These are phyloP conservation scores for Drosophila diplacantha DNA, from an alignment of 2,888 invertebrate species.

Conservation along the genomic window DNA sequence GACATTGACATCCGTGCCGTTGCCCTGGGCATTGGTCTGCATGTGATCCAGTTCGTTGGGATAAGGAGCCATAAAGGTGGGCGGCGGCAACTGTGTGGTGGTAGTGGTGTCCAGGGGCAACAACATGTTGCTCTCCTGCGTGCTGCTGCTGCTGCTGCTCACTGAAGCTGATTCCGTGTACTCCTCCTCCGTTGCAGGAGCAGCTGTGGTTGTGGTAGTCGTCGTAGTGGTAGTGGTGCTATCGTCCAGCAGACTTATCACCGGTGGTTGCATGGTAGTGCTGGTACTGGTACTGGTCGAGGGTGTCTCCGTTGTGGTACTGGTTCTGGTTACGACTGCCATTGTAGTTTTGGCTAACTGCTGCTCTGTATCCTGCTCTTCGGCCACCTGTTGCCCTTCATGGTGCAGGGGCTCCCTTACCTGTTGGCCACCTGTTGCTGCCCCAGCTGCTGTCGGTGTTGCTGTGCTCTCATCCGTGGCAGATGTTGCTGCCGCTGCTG, in stretches of 20 bases:
- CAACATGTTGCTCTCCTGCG: slow-evolving; percentile 45
- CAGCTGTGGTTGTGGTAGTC: slow-evolving; percentile 42
- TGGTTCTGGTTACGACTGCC: slow-evolving; percentile 37
- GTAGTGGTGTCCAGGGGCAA: slow-evolving; percentile 38
- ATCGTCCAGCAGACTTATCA: slow-evolving; percentile 65
- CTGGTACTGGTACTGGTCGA: slow-evolving; percentile 44
- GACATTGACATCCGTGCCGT: slow-evolving; percentile 81
- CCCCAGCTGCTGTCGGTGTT: slow-evolving; percentile 19
- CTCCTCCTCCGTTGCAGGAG: slow-evolving; percentile 48
- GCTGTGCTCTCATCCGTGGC: slow-evolving; percentile 28
- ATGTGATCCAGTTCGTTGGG: slow-evolving; percentile 57
- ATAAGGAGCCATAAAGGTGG: slow-evolving; percentile 36
- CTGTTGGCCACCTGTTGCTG: slow-evolving; percentile 34
- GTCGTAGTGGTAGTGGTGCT: slow-evolving; percentile 58
- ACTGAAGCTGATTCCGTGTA: slow-evolving; percentile 42
- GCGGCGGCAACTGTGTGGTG: slow-evolving; percentile 25
- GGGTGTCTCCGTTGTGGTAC: slow-evolving; percentile 28
- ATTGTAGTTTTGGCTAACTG: slow-evolving; percentile 47
- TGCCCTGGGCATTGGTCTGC: slow-evolving; percentile 62
- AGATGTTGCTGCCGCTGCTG: slow-evolving; percentile 25
- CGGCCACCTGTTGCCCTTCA: slow-evolving; percentile 34
- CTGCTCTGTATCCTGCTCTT: slow-evolving; percentile 37
- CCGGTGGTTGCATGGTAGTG: slow-evolving; percentile 50
- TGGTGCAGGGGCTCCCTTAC: slow-evolving; percentile 15
- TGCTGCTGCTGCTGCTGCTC: slow-evolving; percentile 31